Evolutionary conservation across 2,888 invertebrate genomes (phyloP).

Genomic region (Drosophila testacea): DNA sequence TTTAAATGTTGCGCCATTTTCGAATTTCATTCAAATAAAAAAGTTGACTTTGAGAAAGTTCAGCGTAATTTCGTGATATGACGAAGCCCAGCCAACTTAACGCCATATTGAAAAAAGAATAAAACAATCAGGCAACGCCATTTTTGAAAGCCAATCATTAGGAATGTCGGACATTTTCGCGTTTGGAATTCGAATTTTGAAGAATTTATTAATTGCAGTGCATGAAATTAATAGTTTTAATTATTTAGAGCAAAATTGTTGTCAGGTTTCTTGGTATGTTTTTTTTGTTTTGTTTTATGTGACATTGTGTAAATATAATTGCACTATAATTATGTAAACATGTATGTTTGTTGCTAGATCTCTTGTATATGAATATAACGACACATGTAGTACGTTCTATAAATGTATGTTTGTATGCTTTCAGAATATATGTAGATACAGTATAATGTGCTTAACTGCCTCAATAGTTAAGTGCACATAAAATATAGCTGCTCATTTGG

Average conservation of each 20-base stretch:
- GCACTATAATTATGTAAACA: conserved; percentile 33
- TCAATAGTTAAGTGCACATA: too few species aligned
- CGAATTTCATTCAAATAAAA: neutral
- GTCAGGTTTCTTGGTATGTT: conserved; percentile 29
- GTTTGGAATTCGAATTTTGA: neutral
- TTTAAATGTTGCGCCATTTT: neutral
- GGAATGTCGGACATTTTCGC: neutral
- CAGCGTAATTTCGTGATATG: neutral
- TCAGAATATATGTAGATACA: conserved; percentile 11
- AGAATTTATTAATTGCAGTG: neutral
- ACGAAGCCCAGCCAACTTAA: neutral
- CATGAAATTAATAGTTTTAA: neutral
- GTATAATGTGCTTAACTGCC: too few species aligned
- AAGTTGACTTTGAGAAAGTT: neutral
- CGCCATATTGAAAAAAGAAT: neutral
- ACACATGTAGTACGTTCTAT: neutral
- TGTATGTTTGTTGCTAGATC: conserved; percentile 11
- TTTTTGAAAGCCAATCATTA: neutral
- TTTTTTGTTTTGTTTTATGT: neutral
- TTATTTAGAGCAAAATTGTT: neutral
- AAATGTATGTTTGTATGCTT: neutral
- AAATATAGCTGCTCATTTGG: too few species aligned
- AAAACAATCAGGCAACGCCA: neutral
- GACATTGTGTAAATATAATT: conserved; percentile 35
- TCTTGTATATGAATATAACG: conserved; percentile 26